These are phyloP conservation scores for Chouioia cunea DNA, from an alignment of 2,888 invertebrate genomes.

Conservation along the genomic window DNA sequence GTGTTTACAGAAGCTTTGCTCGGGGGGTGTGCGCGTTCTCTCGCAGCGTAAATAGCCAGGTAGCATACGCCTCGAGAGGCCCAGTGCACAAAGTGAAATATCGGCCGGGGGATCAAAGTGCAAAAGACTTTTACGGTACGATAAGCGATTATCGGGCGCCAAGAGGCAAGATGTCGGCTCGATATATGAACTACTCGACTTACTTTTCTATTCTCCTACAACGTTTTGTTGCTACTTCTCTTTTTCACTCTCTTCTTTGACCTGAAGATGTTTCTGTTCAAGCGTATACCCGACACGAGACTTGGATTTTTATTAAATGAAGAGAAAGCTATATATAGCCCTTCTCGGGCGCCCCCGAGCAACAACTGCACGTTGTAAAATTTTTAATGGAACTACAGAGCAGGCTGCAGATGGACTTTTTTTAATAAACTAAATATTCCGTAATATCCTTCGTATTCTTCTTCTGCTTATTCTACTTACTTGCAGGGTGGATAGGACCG, in stretches of 20 bases:
- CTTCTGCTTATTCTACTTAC: neutral
- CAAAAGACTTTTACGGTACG: conserved; percentile 37
- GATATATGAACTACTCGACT: conserved; percentile 1
- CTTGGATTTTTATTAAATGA: conserved; percentile 19
- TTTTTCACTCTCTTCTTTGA: too few species aligned
- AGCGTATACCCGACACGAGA: conserved; percentile 13
- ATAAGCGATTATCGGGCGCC: conserved; percentile 43
- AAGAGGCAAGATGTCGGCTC: conserved; percentile 25
- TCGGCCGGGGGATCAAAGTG: conserved; percentile 38
- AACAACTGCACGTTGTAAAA: neutral
- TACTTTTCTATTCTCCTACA: neutral
- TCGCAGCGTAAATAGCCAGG: neutral
- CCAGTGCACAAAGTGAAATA: conserved; percentile 40
- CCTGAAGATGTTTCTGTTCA: neutral
- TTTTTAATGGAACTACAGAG: conserved; percentile 21
- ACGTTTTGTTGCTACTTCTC: too few species aligned
- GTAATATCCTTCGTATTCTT: neutral
- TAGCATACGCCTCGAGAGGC: neutral
- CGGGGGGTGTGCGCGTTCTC: neutral
- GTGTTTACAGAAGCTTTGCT: neutral
- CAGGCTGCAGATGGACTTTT: neutral
- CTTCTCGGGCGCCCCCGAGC: neutral
- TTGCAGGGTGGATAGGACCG: conserved; percentile 1
- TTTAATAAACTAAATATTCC: conserved; percentile 35
- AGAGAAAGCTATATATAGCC: too few species aligned